A percentile compares a stretch with the other conserved stretches of the same genome.
phyloP scores from a whole-genome alignment of 2,888 invertebrate genomes.

The Phlogophora meticulosa region DNA sequence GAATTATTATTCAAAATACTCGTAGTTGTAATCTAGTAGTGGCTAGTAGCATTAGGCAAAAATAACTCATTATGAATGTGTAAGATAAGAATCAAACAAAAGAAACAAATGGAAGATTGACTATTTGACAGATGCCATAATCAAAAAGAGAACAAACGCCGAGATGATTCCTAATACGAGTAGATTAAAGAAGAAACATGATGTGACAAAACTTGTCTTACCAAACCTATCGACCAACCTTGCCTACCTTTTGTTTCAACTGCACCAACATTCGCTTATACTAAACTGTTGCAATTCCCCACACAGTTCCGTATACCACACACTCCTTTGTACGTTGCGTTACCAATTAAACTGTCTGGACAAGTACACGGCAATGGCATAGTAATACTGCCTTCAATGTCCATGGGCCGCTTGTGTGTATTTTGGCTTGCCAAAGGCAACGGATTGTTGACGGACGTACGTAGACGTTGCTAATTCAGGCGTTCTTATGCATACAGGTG shows the following conservation, averaged over 20 bases:
- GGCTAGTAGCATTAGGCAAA: too few relatives aligned
- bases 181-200: too few relatives aligned
- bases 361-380: slow-evolving; percentile 54
- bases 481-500: slow-evolving; percentile 28
- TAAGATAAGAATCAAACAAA: not conserved
- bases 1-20: not conserved
- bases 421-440: slow-evolving; percentile 57
- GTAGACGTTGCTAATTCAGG: slow-evolving; percentile 42
- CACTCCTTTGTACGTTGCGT: slow-evolving; percentile 50
- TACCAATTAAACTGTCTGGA: slow-evolving; percentile 58
- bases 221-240: too few relatives aligned
- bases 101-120: not conserved
- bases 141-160: not conserved
- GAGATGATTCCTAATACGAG: not conserved
- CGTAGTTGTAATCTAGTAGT: not conserved
- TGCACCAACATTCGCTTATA: not conserved
- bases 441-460: slow-evolving; percentile 53
- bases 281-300: slow-evolving; percentile 3
- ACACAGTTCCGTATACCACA: slow-evolving; percentile 15
- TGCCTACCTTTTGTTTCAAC: not conserved
- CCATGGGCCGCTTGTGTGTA: slow-evolving; percentile 43
- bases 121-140: not conserved
- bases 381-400: slow-evolving; percentile 56
- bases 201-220: too few relatives aligned
- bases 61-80: not conserved